Evolutionary conservation across 2,888 invertebrate genomes (phyloP), one percentile per base, ranked within the genome.

Genomic region (Nudaria mundana): DNA sequence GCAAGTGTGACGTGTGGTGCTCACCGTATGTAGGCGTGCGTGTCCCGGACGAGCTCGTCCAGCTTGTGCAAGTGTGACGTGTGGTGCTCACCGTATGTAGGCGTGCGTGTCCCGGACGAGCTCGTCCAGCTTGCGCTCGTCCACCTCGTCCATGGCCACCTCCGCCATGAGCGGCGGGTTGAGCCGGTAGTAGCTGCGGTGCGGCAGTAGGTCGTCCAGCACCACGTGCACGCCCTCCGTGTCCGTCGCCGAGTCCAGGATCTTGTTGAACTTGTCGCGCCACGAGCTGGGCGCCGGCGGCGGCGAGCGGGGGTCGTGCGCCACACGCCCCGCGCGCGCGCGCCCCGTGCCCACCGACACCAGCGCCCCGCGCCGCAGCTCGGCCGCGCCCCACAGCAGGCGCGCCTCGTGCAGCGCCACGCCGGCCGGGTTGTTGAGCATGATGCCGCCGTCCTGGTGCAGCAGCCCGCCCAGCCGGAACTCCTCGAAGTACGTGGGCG

Each of bases 401-500:
- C 93, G 93, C 0, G 96, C 94, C 82, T 98, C 98, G 71, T 97
- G 97, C 28, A 97, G 89, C 0, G 95, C 98, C 5, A 97, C 92
- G 2, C 95, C 95, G 7, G 96, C 93, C 0, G 97, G 97, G 81
- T 97, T 98, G 84, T 97, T 97, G 7, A 94, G 93, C 74, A 96
- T 84, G 59, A 97, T 92, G 16, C 97, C 97, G 49, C 95, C 94
- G 81, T 95, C 95, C 93, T 93, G 93, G 65, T 94, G 93, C 55
- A 95, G 76, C 57, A 91, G 89, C 6, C 93, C 92, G 39, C 92
- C 92, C 12, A 93, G 83, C 51, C 91, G 90, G 68, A 93, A 94
- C 79, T 96, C 97, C 67, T 94, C 93, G 84, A 97, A 98, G 87
- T 97, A 97, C 0, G 95, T 95, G 2, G 97, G 98, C 3, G 97